Evolutionary conservation across 2,888 invertebrate species (phyloP).

Genomic region (Drosophila kuntzei): DNA sequence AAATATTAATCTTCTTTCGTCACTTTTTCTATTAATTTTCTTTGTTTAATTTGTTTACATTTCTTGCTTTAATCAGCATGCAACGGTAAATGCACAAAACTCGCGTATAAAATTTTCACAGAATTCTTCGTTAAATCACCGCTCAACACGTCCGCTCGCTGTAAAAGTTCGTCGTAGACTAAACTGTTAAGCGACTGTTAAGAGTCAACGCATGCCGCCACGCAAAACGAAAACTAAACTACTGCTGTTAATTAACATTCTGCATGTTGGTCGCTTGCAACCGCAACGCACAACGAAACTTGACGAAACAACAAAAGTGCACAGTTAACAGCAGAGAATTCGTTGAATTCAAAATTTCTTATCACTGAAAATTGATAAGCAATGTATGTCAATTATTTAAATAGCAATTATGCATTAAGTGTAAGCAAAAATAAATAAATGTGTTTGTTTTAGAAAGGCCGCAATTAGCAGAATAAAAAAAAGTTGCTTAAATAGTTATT

Average conservation of each 20-base stretch:
- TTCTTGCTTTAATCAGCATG: constrained; percentile 10
- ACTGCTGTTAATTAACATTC: constrained; percentile 15
- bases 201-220: constrained; percentile 12
- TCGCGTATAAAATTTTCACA: constrained; percentile 29
- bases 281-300: constrained; percentile 48
- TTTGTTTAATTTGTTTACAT: not conserved
- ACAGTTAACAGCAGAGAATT: constrained; percentile 5
- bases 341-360: constrained; percentile 42
- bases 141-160: constrained; percentile 40
- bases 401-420: not conserved
- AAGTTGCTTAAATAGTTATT: not conserved
- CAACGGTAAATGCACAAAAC: constrained; percentile 33
- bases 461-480: not conserved
- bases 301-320: constrained; percentile 43
- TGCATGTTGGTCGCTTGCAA: constrained; percentile 16
- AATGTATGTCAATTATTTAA: not conserved
- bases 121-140: constrained; percentile 13
- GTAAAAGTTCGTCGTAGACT: constrained; percentile 49
- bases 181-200: constrained; percentile 28
- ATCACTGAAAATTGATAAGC: constrained; percentile 34
- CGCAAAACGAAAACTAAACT: not conserved
- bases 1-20: not conserved
- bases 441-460: not conserved
- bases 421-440: not conserved
- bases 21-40: not conserved